phyloP scores from a whole-genome alignment of 2,888 invertebrate genomes.

The Phorcus lineatus region DNA sequence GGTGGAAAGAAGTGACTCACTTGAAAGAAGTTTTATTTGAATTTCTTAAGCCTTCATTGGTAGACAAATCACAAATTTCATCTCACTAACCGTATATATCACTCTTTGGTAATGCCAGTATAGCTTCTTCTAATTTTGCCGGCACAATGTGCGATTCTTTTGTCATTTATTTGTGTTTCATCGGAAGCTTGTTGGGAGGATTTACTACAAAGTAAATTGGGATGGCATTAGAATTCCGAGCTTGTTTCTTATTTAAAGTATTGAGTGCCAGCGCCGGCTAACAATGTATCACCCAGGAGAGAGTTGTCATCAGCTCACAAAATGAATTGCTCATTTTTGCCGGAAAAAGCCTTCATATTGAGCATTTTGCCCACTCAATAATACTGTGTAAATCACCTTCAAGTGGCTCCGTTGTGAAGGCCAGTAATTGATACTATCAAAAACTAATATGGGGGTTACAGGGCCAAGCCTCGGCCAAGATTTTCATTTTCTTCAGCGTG shows the following conservation, averaged over 20 bases:
- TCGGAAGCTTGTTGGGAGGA: slow-evolving; percentile 3
- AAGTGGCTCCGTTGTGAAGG: neutral
- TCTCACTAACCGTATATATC: slow-evolving; percentile 4
- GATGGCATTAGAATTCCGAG: slow-evolving; percentile 36
- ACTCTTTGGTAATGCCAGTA: neutral
- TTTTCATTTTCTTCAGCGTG: slow-evolving; percentile 33
- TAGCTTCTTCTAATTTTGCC: slow-evolving; percentile 1
- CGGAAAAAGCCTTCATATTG: slow-evolving; percentile 24
- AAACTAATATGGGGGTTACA: slow-evolving; percentile 34
- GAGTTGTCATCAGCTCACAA: slow-evolving; percentile 32
- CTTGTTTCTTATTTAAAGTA: slow-evolving; percentile 34
- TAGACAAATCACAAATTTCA: slow-evolving; percentile 15
- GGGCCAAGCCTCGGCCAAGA: slow-evolving; percentile 19
- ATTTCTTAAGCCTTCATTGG: slow-evolving; percentile 1
- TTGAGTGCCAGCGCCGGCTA: slow-evolving; percentile 8
- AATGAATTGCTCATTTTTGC: slow-evolving; percentile 43
- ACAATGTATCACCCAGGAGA: slow-evolving; percentile 24
- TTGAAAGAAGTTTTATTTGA: neutral
- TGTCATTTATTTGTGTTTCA: neutral
- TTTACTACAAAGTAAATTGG: slow-evolving; percentile 16
- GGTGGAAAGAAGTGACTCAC: neutral
- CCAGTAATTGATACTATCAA: slow-evolving; percentile 37
- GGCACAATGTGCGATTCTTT: neutral
- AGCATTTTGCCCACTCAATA: slow-evolving; percentile 23
- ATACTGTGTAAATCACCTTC: slow-evolving; percentile 34